phyloP scores from a whole-genome alignment of 2,113 vertebrate species.

The Philantomba maxwellii region DNA sequence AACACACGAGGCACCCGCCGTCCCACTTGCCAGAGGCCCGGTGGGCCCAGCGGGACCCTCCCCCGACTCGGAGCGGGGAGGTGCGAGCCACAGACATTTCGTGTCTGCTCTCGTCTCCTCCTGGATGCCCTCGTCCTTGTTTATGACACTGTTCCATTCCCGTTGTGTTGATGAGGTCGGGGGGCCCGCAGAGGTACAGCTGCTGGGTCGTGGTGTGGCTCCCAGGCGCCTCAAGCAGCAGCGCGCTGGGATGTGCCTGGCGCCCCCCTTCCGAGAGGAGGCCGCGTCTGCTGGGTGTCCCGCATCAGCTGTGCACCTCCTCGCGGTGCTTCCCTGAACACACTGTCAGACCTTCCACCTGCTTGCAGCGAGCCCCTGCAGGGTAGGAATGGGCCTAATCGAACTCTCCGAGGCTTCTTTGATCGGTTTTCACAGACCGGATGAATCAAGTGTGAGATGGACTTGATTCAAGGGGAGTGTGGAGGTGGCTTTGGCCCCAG shows the following conservation, averaged over 20 bases:
- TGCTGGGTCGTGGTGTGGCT: neutral
- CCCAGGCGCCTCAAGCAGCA: neutral
- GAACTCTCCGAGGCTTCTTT: neutral
- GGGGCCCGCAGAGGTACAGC: neutral
- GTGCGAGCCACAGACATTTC: accelerated
- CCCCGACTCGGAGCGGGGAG: accelerated
- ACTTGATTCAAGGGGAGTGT: accelerated
- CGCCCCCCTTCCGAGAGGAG: neutral
- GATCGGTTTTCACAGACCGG: accelerated
- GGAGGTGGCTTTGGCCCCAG: neutral
- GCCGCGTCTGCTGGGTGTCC: accelerated
- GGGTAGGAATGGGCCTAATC: accelerated
- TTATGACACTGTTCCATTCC: neutral
- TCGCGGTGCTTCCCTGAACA: accelerated
- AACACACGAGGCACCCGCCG: accelerated
- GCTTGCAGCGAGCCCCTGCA: accelerated
- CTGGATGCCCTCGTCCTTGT: neutral
- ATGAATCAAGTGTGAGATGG: accelerated
- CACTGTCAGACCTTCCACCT: accelerated
- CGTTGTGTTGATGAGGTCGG: neutral
- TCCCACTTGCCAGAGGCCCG: neutral
- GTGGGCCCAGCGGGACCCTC: accelerated
- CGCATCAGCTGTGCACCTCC: accelerated
- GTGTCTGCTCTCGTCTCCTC: neutral
- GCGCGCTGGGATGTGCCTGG: accelerated